These are phyloP conservation scores for Actenoides lindsayi DNA, from an alignment of 2,113 vertebrate genomes.

Conservation along the genomic window DNA sequence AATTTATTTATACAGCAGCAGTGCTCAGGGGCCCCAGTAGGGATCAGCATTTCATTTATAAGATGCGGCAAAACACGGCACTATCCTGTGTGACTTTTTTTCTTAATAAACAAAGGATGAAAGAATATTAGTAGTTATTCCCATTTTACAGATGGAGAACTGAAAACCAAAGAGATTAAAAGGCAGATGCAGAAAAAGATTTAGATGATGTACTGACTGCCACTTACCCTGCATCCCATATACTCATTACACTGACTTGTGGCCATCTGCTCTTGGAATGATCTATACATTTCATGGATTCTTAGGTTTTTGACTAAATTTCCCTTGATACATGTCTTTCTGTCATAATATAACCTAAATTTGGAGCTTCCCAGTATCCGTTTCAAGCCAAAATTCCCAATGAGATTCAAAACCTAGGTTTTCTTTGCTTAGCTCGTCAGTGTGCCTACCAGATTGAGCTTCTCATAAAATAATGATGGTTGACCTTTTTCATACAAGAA, in stretches of 20 bases:
- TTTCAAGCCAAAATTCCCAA: background rate
- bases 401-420: background rate
- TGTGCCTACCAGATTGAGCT: background rate
- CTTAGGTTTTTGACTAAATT: background rate
- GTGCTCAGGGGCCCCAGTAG: background rate
- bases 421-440: rapidly evolving
- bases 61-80: background rate
- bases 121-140: background rate
- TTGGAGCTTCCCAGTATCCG: background rate
- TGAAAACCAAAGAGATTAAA: background rate
- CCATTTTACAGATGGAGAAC: constrained; percentile 3
- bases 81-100: background rate
- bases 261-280: background rate
- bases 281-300: background rate
- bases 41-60: constrained; percentile 37
- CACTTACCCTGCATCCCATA: background rate
- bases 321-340: background rate
- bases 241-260: background rate
- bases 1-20: constrained; percentile 36
- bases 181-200: background rate
- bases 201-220: background rate
- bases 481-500: background rate
- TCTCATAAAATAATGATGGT: background rate
- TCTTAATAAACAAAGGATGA: constrained; percentile 19
- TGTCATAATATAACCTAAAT: background rate